Evolutionary conservation across 2,888 invertebrate genomes (phyloP), one percentile per base, ranked within the genome.

Genomic region (Hydroisotoma schaefferi): DNA sequence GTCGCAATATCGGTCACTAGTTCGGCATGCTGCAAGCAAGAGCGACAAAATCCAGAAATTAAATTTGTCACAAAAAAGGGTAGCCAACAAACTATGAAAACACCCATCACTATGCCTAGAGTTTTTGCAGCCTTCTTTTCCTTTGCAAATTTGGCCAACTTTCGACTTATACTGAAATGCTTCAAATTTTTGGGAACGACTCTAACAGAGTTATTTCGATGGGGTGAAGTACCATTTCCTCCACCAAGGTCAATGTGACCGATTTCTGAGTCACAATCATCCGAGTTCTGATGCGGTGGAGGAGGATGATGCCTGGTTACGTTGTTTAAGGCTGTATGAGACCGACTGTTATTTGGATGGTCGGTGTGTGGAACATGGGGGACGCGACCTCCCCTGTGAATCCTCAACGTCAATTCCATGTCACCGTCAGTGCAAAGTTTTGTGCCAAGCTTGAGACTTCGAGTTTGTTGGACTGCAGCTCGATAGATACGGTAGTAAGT

Each of bases 111-210:
- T 76, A 95, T 94, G 49, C 94, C 95, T 71, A 97, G 80, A 8
- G 95, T 97, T 79, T 95, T 95, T 3, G 97, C 97, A 8, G 97
- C 97, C 77, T 97, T 97, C 77, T 94, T 94, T 78, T 95, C 97
- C 76, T 94, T 94, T 52, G 95, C 92, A 74, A 97, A 90, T 80
- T 95, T 95, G 15, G 94, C 92, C 64, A 97, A 80, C 76, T 94
- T 94, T 28, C 94, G 83, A 68, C 93, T 93, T 22, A 95, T 79
- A 5, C 94, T 94, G 78, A 95, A 94, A 79, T 93, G 91, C 77
- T 93, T 93, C 55, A 82, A 81, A 2, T 70, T 67, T 59, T 72
- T 72, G 29, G 72, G 70, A 20, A 60, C 70, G 12, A 68, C 68
- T 15, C 72, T 63, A 25, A 71, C 68, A 28, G 69, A 71, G 57